Base-by-base conservation (phyloP, 2,888 invertebrate species). In the Drosophila anceps region DNA sequence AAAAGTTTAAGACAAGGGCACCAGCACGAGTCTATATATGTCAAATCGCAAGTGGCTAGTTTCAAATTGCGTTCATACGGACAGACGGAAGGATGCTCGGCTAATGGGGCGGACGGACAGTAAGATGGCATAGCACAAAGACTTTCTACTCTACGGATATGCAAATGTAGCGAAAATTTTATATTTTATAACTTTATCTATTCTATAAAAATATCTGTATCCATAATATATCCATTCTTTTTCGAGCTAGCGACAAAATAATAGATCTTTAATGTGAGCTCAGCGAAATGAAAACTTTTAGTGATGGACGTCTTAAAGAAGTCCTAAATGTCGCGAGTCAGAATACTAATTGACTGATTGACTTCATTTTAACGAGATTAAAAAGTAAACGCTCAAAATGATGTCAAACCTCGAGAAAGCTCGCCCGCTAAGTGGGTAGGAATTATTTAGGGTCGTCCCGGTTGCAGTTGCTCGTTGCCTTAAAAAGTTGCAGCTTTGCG, bases 341-440 rank as follows among this genome's bases (percentile, higher is more conserved):
- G 44, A 55, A 13, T 29, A 57, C 27, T 78, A 81, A 83, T 90
- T 89, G 84, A 83, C 77, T 83, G 80, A 89, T 83, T 89, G 88
- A 89, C 87, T 80, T 76, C 64, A 75, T 79, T 84, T 81, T 81
- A 84, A 87, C 76, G 53, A 73, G 81, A 87, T 89, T 83, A 88
- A 74, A 76, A 69, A 74, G 57, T 66, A 57, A 71, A 65, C 51
- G 59, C 67, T 60, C 13, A 15, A 68, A 71, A 75, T 68, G 27
- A 66, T 69, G 68, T 41, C 51, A 50, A 39, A 48, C n/a, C n/a
- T 18, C 18, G 13, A 3, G 54, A 18, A 13, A 31, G 31, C 31
- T 18, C 5, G n/a, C 9, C 10, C n/a, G 6, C 29, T 10, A 43
- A 29, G 37, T 12, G 54, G n/a, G 37, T 46, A 20, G 24, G 48